Percentiles rank a stretch among this genome's conserved stretches.
Conservation (phyloP, 92 coral and sea anemone species). For the Hydrozoanthus gracilis region DNA sequence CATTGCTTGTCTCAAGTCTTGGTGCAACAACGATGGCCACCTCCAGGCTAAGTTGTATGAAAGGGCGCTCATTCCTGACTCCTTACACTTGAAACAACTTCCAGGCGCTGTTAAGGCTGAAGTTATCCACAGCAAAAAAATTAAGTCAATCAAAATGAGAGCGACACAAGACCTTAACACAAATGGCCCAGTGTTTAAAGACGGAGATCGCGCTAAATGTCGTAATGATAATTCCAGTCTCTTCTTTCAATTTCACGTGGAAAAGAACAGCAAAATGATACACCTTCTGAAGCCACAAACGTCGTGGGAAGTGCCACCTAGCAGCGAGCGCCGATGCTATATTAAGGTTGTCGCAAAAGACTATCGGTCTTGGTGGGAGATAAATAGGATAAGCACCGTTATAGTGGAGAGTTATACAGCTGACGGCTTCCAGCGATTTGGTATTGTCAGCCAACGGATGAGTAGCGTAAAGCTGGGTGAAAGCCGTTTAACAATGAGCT, state of each 20-base stretch:
- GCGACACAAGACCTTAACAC: not conserved
- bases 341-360: not conserved
- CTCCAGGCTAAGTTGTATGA: conserved; percentile 30
- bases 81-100: conserved; percentile 1
- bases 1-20: conserved; percentile 29
- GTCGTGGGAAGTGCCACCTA: not conserved
- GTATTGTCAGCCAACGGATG: not conserved
- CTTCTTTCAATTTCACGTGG: conserved; percentile 14
- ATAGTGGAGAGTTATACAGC: conserved; percentile 31
- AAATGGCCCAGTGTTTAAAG: conserved; percentile 32
- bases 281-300: not conserved
- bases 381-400: not conserved
- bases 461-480: not conserved
- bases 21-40: conserved; percentile 48
- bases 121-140: not conserved
- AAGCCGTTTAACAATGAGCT: not conserved
- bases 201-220: not conserved
- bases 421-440: conserved; percentile 29
- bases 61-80: conserved; percentile 27
- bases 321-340: conserved; percentile 23
- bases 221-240: conserved; percentile 25
- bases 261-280: not conserved
- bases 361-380: not conserved
- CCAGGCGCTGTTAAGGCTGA: conserved; percentile 8
- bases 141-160: conserved; percentile 22